Base-by-base conservation (phyloP, 2,113 vertebrate species). In the Coracopsis vasa region DNA sequence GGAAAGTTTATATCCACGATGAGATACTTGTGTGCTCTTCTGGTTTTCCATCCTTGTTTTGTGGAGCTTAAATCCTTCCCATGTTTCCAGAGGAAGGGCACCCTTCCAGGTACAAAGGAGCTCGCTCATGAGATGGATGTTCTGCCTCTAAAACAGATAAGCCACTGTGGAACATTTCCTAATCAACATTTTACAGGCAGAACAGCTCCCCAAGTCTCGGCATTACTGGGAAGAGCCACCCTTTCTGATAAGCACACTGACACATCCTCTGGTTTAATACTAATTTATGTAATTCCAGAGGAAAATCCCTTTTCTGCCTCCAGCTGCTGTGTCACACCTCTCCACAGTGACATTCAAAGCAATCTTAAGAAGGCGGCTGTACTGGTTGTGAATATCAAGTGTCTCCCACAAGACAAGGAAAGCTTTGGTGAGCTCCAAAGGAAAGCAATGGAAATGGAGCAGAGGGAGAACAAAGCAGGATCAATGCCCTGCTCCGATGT, bases 11-110 rank as follows among this genome's bases (percentile, higher is more conserved):
- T 98, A 6, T 98, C 99, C 94, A 98, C 98, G 98, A 11, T 35
- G 56, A 58, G 56, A 24, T 35, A 98, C 99, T 93, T 99, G 98
- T 53, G 98, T 98, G 80, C 98, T 98, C 62, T 98, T 98, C 66
- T 99, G 98, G 92, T 99, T 96, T 97, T 98, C 85, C 98, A 98
- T 94, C 97, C 98, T 82, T 98, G 97, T 94, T 99, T 99, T 90
- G 98, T 98, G 98, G 98, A 99, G n/a, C 99, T 98, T 88, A 98
- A 99, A 95, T 98, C 98, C 51, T 99, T 99, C 83, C 96, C 98
- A 71, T 98, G 98, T 92, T 99, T 98, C 96, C 98, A 98, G 23
- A 99, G 99, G 91, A 98, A 98, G 89, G 97, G 97, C 13, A 98
- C 97, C 24, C 97, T 99, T 86, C 98, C 98, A 10, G 98, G 98